Evolutionary conservation across 2,797 vertebrate species (phyloP), one percentile per base, ranked within the genome.

Genomic region (Propithecus perrieri): DNA sequence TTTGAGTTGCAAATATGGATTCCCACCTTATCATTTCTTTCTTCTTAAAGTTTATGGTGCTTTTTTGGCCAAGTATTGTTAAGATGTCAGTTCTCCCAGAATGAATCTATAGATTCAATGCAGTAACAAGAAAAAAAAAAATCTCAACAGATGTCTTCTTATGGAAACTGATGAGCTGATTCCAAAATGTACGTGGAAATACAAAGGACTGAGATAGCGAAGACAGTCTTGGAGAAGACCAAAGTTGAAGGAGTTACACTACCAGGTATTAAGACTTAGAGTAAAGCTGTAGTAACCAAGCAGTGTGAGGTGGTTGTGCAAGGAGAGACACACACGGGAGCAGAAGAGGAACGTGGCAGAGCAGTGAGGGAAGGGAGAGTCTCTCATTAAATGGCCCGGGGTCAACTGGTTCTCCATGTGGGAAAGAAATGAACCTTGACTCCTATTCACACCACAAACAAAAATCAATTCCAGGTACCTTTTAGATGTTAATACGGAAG

Each of bases 1-100:
- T 79, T 18, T 79, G 85, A 92, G 14, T 48, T 87, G 35, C 41
- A 95, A 96, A 94, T 63, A 87, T 79, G 89, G 22, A 63, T 87
- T 74, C 71, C n/a, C 18, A 61, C 24, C 7, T 85, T 79, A 71
- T 10, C 15, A 20, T 38, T 18, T 86, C 67, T 69, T 88, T n/a
- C 18, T 91, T 88, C 86, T 75, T 24, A 85, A 94, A 74, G 67
- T 55, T 7, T n/a, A n/a, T 46, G 7, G 12, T 35, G 38, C 15
- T 41, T 46, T 76, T 67, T 55, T 48, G 14, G 20, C 43, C 41
- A 24, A 48, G 38, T 46, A 22, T 26, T 74, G 74, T 92, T 63
- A 92, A 81, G 74, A 74, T 61, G 26, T 89, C 75, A 41, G 20
- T 85, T 89, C 35, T 75, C 65, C 75, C 53, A 26, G 69, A 63